phyloP scores from a whole-genome alignment of 2,113 vertebrate genomes.

The Serilophus lunatus region DNA sequence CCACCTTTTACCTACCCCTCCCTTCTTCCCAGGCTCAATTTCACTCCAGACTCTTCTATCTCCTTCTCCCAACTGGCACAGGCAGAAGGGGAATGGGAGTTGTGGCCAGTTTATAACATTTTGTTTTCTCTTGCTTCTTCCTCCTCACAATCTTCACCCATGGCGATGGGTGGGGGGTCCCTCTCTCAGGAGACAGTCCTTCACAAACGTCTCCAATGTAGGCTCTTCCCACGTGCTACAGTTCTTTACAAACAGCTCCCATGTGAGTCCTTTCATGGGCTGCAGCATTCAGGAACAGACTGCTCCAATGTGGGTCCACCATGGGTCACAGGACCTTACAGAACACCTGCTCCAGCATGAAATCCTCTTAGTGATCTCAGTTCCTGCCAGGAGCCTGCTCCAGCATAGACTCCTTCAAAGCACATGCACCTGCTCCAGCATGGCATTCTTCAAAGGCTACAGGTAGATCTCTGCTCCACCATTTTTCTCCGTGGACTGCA shows the following conservation, averaged over 20 bases:
- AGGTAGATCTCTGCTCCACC: not conserved
- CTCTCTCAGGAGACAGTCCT: too few relatives aligned
- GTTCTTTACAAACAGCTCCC: not conserved
- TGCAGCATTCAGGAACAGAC: not conserved
- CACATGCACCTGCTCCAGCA: not conserved
- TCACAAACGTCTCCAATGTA: too few relatives aligned
- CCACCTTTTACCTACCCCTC: not conserved
- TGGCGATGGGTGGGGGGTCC: not conserved
- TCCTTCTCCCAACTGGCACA: not conserved
- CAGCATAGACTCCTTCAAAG: not conserved
- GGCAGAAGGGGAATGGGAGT: not conserved
- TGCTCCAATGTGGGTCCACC: not conserved
- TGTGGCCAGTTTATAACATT: accelerated
- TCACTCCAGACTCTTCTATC: not conserved
- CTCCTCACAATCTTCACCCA: not conserved
- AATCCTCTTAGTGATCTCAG: not conserved
- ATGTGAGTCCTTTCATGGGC: not conserved
- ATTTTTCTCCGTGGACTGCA: not conserved
- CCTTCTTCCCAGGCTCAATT: not conserved
- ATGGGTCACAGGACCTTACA: not conserved
- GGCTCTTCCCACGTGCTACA: not conserved
- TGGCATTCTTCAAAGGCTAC: not conserved
- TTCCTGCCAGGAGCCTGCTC: not conserved
- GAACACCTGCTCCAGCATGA: not conserved
- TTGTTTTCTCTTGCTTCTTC: not conserved